Conservation (phyloP, 2,113 vertebrate species). For the Trogon surrucura region DNA sequence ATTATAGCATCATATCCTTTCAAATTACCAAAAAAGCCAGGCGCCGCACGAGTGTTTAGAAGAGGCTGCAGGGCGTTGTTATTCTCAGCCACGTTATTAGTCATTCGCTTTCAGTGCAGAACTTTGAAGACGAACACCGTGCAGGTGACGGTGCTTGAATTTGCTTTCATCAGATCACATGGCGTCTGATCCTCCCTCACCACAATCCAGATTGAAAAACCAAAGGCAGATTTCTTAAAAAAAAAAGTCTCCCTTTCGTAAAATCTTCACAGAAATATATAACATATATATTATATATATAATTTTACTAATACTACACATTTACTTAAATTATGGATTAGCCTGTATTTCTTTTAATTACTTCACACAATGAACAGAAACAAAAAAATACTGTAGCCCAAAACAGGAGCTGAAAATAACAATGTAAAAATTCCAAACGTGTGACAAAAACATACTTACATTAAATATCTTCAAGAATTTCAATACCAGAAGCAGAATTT, state of each 20-base stretch:
- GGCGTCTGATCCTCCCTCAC: not conserved
- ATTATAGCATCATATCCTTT: not conserved
- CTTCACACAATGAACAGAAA: conserved; percentile 68
- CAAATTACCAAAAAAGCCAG: not conserved
- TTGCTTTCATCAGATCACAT: not conserved
- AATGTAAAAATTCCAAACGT: conserved; percentile 56
- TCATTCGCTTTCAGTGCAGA: not conserved
- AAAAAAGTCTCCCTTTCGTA: not conserved
- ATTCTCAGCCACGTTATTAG: not conserved
- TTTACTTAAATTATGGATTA: conserved; percentile 39
- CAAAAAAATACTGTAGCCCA: conserved; percentile 32
- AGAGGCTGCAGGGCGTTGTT: not conserved
- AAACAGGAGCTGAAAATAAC: conserved; percentile 62
- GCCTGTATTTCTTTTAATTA: conserved; percentile 51
- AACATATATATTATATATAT: not conserved
- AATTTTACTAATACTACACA: conserved; percentile 44
- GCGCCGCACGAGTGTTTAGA: not conserved
- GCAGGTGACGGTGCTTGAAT: not conserved
- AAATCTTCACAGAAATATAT: conserved; percentile 23
- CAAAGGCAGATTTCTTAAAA: conserved; percentile 8
- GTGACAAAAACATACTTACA: conserved; percentile 67
- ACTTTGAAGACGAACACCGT: not conserved
- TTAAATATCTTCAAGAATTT: conserved; percentile 53
- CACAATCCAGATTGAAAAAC: not conserved
- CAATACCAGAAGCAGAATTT: conserved; percentile 18